Evolutionary conservation across 2,888 invertebrate species (phyloP).

Genomic region (Lapara coniferarum): DNA sequence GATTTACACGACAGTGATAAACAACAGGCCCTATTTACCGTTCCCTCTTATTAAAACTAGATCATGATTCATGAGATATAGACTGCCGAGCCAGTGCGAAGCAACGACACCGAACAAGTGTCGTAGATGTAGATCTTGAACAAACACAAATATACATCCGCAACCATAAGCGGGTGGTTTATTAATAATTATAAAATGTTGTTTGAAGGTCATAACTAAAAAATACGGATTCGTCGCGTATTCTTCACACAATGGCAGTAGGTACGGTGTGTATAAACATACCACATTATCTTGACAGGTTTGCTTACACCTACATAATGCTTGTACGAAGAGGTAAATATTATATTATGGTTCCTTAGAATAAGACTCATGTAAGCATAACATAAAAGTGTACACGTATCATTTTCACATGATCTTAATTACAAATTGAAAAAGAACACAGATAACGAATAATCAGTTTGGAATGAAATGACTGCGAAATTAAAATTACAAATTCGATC

Average conservation of each 20-base stretch:
- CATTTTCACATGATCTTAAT: conserved; percentile 26
- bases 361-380: conserved; percentile 62
- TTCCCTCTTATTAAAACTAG: not conserved
- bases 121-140: not conserved
- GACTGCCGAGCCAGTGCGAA: not conserved
- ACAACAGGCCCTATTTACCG: conserved; percentile 43
- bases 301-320: conserved; percentile 57
- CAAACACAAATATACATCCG: not conserved
- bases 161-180: not conserved
- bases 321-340: conserved; percentile 60
- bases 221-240: conserved; percentile 49
- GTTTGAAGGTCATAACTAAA: conserved; percentile 10
- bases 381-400: conserved; percentile 41
- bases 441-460: conserved; percentile 28
- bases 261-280: conserved; percentile 62
- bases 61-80: not conserved
- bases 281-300: conserved; percentile 76
- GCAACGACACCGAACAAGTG: not conserved
- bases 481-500: conserved; percentile 36
- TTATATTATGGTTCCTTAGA: conserved; percentile 68
- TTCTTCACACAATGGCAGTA: conserved; percentile 60
- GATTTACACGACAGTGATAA: conserved; percentile 45
- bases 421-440: conserved; percentile 6
- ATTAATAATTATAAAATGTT: not conserved
- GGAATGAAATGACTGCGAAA: conserved; percentile 5